A percentile compares a stretch with the other conserved stretches of the same genome.
These are phyloP conservation scores for Leptosomus discolor DNA, from an alignment of 2,113 vertebrate genomes.

Conservation along the genomic window DNA sequence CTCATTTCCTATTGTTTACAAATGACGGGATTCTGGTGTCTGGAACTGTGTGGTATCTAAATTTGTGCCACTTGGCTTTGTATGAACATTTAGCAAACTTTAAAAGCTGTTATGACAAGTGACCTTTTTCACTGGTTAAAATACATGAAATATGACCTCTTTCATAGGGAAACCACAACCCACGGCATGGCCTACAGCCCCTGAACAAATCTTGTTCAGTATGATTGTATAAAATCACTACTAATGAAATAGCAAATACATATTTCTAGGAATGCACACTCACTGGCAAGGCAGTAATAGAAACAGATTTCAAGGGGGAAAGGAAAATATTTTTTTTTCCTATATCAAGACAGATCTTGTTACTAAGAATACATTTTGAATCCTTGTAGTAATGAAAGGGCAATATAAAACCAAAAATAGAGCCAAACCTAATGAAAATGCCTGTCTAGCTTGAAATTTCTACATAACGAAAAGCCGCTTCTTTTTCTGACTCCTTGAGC, in stretches of 20 bases:
- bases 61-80: neutral
- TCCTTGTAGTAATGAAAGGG: neutral
- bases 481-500: neutral
- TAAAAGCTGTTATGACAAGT: neutral
- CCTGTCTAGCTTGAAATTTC: neutral
- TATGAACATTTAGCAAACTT: neutral
- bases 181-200: neutral
- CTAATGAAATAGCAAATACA: neutral
- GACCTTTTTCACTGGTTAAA: neutral
- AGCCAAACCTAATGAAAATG: neutral
- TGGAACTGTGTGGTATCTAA: neutral
- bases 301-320: neutral
- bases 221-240: neutral
- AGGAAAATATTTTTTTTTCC: neutral
- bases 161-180: neutral
- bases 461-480: neutral
- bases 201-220: neutral
- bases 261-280: neutral
- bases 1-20: slow-evolving; percentile 29
- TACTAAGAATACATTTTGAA: neutral
- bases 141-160: neutral
- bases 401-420: neutral
- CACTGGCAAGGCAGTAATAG: neutral
- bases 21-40: neutral
- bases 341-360: neutral